Evolutionary conservation across 2,888 invertebrate genomes (phyloP).

Genomic region (Cantharis rustica): DNA sequence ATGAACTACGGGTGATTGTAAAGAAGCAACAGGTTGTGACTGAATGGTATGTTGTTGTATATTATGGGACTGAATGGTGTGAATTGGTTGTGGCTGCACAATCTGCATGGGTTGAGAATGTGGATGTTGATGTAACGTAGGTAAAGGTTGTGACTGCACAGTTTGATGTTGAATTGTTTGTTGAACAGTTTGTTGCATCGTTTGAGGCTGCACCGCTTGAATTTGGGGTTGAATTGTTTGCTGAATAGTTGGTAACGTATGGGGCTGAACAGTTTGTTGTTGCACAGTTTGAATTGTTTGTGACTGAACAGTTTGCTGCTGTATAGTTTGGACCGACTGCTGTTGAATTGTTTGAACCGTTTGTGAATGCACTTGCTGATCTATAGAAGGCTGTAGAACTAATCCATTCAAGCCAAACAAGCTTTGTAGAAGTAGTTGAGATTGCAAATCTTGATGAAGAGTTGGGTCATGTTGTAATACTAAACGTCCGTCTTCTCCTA

Average conservation of each 20-base stretch:
- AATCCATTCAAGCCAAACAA: slow-evolving; percentile 53
- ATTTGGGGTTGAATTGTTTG: slow-evolving; percentile 52
- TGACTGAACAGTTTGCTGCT: slow-evolving; percentile 55
- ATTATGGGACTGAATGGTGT: slow-evolving; percentile 35
- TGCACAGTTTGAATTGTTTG: slow-evolving; percentile 56
- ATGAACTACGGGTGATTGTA: slow-evolving; percentile 31
- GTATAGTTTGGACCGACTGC: slow-evolving; percentile 55
- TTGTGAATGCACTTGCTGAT: slow-evolving; percentile 54
- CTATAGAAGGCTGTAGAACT: slow-evolving; percentile 53
- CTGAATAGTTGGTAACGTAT: slow-evolving; percentile 47
- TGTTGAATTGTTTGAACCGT: slow-evolving; percentile 56
- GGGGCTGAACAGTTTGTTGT: slow-evolving; percentile 54
- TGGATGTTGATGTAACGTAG: slow-evolving; percentile 43
- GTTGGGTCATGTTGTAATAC: slow-evolving; percentile 69
- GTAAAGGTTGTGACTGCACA: slow-evolving; percentile 49
- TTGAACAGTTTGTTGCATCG: slow-evolving; percentile 47
- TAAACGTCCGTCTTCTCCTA: slow-evolving; percentile 71
- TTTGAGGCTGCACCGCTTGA: slow-evolving; percentile 39
- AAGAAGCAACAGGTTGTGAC: slow-evolving; percentile 29
- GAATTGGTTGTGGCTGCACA: slow-evolving; percentile 52
- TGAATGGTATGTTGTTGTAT: slow-evolving; percentile 36
- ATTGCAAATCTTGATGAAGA: slow-evolving; percentile 60
- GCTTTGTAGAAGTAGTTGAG: slow-evolving; percentile 54
- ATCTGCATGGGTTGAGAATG: slow-evolving; percentile 54
- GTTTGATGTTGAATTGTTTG: slow-evolving; percentile 51